These are phyloP conservation scores for Copidosoma aretas DNA, from an alignment of 2,888 invertebrate genomes.

Conservation along the genomic window DNA sequence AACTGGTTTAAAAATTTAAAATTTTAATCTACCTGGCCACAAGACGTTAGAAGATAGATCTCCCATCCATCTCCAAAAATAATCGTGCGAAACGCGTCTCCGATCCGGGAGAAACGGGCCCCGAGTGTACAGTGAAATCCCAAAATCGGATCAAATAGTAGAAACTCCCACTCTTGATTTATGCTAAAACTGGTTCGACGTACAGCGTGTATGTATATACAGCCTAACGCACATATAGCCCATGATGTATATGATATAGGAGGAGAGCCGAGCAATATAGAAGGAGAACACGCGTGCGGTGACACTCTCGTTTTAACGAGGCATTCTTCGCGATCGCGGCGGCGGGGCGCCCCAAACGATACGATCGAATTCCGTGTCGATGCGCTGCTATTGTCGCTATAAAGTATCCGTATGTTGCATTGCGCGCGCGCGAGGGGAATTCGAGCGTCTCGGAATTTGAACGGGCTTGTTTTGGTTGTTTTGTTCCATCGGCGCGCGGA, in stretches of 20 bases:
- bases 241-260: background rate
- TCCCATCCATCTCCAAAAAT: background rate
- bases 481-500: background rate
- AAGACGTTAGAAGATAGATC: background rate
- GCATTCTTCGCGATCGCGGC: conserved; percentile 36
- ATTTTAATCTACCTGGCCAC: background rate
- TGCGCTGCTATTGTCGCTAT: conserved; percentile 16
- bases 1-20: conserved; percentile 12
- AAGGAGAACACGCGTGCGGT: background rate
- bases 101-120: no score
- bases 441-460: conserved; percentile 2
- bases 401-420: conserved; percentile 7
- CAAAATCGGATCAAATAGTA: no score
- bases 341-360: conserved; percentile 26
- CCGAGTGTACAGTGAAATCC: no score
- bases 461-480: background rate
- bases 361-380: conserved; percentile 40
- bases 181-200: no score
- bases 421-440: conserved; percentile 6
- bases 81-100: no score
- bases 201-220: no score
- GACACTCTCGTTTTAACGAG: conserved; percentile 25
- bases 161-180: no score
- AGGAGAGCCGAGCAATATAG: background rate
- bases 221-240: no score